Evolutionary conservation across 2,113 vertebrate genomes (phyloP), one percentile per base, ranked within the genome.

Genomic region (Gila orcuttii): DNA sequence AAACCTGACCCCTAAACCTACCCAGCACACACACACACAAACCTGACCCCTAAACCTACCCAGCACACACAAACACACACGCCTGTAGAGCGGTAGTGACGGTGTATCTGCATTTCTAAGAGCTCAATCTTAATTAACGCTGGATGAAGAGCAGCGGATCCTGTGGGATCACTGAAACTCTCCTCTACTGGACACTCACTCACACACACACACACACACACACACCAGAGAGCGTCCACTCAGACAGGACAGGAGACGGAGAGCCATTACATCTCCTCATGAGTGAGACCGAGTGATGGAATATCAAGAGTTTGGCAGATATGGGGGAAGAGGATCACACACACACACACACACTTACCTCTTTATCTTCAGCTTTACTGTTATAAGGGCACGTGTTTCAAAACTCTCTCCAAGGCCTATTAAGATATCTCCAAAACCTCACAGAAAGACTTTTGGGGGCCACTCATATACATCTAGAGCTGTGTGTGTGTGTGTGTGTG

Each of bases 71-170:
- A 74, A 23, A n/a, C 69, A 25, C 7, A 8, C 23, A 2, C 23
- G 8, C 23, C 57, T n/a, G 21, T 19, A 21, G 66, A 69, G 31
- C 9, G 0, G 52, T 17, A 55, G 15, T 60, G 78, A 64, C n/a
- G 11, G 59, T 13, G 31, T 52, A 59, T 79, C 59, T 39, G 52
- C 31, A 79, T 79, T 79, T 79, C 31, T 59, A 36, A 78, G 76
- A 39, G 52, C 76, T 59, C 42, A 75, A 11, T 81, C 59, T 19
- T 64, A 64, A 81, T 81, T 81, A 47, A 66, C 31, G 36, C 59
- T 13, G 42, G 23, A 50, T 47, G 60, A 15, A 81, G 15, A 64
- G n/a, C 28, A 62, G 59, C 23, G 45, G 78, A 62, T 60, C 69
- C 52, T 45, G 39, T n/a, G 15, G 39, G 59, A 64, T n/a, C 31